Conservation (phyloP, 2,797 vertebrate species). For the Anniella stebbinsi region DNA sequence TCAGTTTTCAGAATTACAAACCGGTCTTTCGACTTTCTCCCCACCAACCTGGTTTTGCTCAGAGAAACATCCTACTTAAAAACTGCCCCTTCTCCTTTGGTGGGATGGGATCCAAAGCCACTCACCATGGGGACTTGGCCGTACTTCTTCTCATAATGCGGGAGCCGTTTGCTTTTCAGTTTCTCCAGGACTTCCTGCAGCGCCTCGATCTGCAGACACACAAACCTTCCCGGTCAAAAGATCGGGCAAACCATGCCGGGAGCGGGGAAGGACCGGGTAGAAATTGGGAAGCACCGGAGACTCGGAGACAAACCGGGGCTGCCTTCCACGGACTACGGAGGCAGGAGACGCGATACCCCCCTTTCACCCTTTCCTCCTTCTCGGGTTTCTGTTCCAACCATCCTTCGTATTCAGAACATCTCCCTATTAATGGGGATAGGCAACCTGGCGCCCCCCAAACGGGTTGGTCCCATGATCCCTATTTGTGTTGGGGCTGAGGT, state of each 20-base stretch:
- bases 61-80: neutral
- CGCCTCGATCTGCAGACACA: conserved; percentile 81
- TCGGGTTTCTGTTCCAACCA: neutral
- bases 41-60: neutral
- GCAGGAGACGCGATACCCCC: too few relatives aligned
- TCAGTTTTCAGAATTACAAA: neutral
- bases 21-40: neutral
- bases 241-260: neutral
- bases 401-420: neutral
- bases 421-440: neutral
- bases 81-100: neutral
- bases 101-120: neutral
- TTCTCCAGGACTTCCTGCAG: conserved; percentile 86
- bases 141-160: conserved; percentile 83
- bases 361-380: neutral
- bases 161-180: conserved; percentile 84
- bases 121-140: conserved; percentile 85
- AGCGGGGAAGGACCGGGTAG: too few relatives aligned
- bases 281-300: neutral
- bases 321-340: neutral
- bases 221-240: neutral
- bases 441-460: too few relatives aligned
- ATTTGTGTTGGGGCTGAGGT: too few relatives aligned
- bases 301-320: too few relatives aligned
- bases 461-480: too few relatives aligned